phyloP scores from a whole-genome alignment of 92 coral and sea anemone species.

The Zoanthus sociatus region DNA sequence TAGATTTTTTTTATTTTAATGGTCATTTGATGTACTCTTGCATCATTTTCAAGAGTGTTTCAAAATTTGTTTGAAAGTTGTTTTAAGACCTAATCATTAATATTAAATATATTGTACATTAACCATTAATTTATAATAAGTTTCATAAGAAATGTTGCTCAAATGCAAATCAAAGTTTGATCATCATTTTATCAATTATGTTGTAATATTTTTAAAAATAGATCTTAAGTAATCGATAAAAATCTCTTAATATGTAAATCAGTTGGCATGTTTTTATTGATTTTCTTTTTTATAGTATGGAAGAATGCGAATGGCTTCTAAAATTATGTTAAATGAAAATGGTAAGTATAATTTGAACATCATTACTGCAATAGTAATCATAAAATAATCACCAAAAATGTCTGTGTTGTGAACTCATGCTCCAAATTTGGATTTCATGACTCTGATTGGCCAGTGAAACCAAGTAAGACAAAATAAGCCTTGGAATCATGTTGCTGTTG shows the following conservation, averaged over 20 bases:
- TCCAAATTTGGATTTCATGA: background rate
- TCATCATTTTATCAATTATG: too few relatives aligned
- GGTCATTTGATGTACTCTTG: background rate
- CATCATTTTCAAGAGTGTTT: background rate
- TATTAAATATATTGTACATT: background rate
- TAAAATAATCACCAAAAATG: background rate
- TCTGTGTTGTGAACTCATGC: background rate
- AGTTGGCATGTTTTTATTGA: too few relatives aligned
- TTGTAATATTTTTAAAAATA: too few relatives aligned
- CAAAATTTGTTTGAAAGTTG: background rate
- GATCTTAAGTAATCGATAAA: too few relatives aligned
- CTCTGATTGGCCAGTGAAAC: background rate
- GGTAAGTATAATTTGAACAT: conserved; percentile 47
- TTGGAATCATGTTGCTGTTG: background rate
- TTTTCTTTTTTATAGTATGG: conserved; percentile 72
- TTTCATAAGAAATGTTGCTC: too few relatives aligned
- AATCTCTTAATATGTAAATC: too few relatives aligned
- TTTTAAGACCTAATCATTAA: background rate
- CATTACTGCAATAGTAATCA: background rate
- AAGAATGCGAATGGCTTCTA: conserved; percentile 82
- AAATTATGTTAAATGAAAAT: conserved; percentile 65
- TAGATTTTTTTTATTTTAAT: too few relatives aligned
- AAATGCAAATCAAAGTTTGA: too few relatives aligned
- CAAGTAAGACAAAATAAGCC: background rate
- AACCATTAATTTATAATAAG: background rate